Evolutionary conservation across 1,140 invertebrate genomes (phyloP).

Genomic region (Solenopsis fugax): DNA sequence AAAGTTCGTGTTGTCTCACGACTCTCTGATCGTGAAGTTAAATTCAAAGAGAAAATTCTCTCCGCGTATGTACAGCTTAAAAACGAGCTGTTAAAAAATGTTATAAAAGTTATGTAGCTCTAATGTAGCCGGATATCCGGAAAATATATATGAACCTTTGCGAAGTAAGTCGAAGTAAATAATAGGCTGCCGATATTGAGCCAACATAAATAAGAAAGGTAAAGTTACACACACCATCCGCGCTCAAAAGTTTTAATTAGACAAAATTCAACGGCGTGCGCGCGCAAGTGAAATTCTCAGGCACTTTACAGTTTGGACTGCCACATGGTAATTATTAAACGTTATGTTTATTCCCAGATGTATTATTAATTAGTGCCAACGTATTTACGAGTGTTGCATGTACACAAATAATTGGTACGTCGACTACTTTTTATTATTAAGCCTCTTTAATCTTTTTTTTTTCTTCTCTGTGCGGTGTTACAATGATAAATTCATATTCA

Average conservation of each 20-base stretch:
- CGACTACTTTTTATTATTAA: background rate
- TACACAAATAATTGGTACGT: background rate
- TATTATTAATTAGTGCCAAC: background rate
- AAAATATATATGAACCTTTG: background rate
- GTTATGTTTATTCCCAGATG: background rate
- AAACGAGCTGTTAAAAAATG: background rate
- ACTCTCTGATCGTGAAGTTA: too few species aligned
- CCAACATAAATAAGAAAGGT: constrained; percentile 30
- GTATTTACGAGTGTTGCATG: background rate
- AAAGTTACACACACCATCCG: background rate
- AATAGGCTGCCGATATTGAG: constrained; percentile 13
- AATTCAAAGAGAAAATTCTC: too few species aligned
- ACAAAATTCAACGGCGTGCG: background rate
- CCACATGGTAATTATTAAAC: constrained; percentile 9
- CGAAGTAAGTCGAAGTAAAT: background rate
- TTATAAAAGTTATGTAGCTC: background rate
- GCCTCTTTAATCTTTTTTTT: background rate
- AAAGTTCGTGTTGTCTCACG: too few species aligned
- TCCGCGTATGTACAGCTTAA: too few species aligned
- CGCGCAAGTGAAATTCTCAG: background rate
- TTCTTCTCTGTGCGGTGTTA: background rate
- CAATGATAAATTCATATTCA: background rate
- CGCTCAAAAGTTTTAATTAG: constrained; percentile 47
- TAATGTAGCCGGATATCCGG: background rate
- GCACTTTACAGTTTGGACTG: background rate